Conservation (phyloP, 2,888 invertebrate species). For the Agrochola lota region DNA sequence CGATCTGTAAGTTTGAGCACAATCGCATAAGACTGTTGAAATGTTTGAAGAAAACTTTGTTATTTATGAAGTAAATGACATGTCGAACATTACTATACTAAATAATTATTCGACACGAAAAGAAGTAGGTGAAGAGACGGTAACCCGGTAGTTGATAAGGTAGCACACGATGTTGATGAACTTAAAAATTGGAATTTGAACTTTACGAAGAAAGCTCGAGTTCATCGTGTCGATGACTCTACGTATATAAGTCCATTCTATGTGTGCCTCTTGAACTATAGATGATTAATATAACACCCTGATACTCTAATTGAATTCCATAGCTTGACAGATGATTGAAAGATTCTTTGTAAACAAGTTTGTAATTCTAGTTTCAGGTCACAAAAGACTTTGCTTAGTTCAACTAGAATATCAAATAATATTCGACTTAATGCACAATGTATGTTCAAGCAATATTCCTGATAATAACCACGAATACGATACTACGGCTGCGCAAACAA, state of each 20-base stretch:
- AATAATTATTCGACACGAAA: background rate
- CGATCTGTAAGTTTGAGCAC: background rate
- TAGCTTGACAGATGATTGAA: background rate
- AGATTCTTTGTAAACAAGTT: slow-evolving; percentile 12
- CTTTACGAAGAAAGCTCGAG: slow-evolving; percentile 44
- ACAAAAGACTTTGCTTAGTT: background rate
- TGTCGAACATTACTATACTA: background rate
- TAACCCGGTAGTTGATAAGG: slow-evolving; percentile 25
- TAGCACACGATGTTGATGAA: slow-evolving; percentile 25
- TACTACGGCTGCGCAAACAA: slow-evolving; percentile 25
- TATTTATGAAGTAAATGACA: background rate
- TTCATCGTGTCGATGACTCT: slow-evolving; percentile 41
- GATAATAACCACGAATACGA: slow-evolving; percentile 39
- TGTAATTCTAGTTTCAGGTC: background rate
- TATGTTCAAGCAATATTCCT: slow-evolving; percentile 19
- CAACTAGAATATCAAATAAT: background rate
- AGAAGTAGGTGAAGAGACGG: slow-evolving; percentile 18
- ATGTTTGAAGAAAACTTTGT: slow-evolving; percentile 3
- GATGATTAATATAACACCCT: slow-evolving; percentile 23
- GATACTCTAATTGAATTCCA: slow-evolving; percentile 16
- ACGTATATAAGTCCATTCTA: slow-evolving; percentile 1
- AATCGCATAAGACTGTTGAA: background rate
- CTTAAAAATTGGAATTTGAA: slow-evolving; percentile 45
- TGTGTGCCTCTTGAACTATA: slow-evolving; percentile 36
- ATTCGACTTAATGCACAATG: slow-evolving; percentile 22